These are phyloP conservation scores for Rhimphoctona megacephalus DNA, from an alignment of 2,888 invertebrate genomes.

Conservation along the genomic window DNA sequence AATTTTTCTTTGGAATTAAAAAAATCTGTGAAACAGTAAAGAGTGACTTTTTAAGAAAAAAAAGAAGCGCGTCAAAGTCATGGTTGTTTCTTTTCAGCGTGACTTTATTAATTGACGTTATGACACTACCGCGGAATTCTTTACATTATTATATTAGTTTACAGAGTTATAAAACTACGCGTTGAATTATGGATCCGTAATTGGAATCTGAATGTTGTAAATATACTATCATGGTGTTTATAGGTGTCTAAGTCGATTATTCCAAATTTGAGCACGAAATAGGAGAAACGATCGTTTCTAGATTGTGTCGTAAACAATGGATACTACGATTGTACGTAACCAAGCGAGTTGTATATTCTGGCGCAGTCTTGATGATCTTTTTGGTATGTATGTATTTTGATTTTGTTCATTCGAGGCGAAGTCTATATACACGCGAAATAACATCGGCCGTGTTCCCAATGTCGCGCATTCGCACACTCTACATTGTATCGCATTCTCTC, in stretches of 20 bases:
- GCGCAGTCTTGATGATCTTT: slow-evolving; percentile 57
- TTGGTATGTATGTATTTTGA: slow-evolving; percentile 26
- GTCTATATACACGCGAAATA: slow-evolving; percentile 53
- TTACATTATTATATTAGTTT: not conserved
- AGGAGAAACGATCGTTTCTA: slow-evolving; percentile 42
- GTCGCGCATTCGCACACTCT: slow-evolving; percentile 26
- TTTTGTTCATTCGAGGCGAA: slow-evolving; percentile 19
- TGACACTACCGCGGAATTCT: not conserved
- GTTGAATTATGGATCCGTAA: slow-evolving; percentile 8
- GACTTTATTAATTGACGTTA: not conserved
- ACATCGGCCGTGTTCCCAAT: slow-evolving; percentile 46
- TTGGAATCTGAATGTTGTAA: not conserved
- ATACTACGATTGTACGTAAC: slow-evolving; percentile 43
- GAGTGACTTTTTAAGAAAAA: not conserved
- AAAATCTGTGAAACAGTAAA: not conserved
- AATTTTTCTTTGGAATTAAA: not conserved
- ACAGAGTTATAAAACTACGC: not conserved
- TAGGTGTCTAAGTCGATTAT: slow-evolving; percentile 46
- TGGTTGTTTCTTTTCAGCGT: not conserved
- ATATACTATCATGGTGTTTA: not conserved
- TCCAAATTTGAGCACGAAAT: slow-evolving; percentile 58
- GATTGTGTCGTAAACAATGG: slow-evolving; percentile 25
- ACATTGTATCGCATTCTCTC: slow-evolving; percentile 50
- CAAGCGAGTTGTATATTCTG: slow-evolving; percentile 41
- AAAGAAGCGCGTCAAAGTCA: not conserved